phyloP scores from a whole-genome alignment of 1,140 invertebrate species.

The Hylaeus volcanicus region DNA sequence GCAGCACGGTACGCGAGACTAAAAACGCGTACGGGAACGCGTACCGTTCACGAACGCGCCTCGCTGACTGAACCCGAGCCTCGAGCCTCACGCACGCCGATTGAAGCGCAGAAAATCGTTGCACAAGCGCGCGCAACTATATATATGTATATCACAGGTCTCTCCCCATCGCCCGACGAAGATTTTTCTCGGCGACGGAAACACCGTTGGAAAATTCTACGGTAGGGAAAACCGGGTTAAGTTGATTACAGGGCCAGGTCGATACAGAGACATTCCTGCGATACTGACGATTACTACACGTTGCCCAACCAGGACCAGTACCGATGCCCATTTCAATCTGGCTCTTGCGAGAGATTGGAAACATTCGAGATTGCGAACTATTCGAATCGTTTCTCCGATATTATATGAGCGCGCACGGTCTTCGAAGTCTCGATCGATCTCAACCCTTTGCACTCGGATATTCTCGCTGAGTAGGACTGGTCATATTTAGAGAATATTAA shows the following conservation, averaged over 20 bases:
- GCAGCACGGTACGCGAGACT: neutral
- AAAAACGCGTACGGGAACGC: constrained; percentile 20
- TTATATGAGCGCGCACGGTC: too few species aligned
- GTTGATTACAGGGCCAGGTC: neutral
- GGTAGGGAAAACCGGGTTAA: neutral
- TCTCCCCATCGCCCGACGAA: neutral
- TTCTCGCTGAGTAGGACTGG: too few species aligned
- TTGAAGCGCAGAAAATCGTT: constrained; percentile 60
- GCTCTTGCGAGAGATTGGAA: too few species aligned
- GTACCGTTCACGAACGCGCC: constrained; percentile 60
- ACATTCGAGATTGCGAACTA: too few species aligned
- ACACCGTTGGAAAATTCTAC: neutral
- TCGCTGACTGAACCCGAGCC: constrained; percentile 58
- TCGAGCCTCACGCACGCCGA: constrained; percentile 47
- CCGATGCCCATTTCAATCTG: too few species aligned
- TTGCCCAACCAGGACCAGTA: too few species aligned
- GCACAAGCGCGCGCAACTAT: constrained; percentile 66
- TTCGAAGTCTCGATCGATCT: too few species aligned
- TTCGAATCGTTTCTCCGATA: too few species aligned
- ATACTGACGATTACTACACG: too few species aligned
- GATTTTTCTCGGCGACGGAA: constrained; percentile 1
- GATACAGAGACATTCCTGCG: too few species aligned
- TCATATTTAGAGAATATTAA: too few species aligned
- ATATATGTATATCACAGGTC: neutral
- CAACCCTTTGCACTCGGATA: too few species aligned